Evolutionary conservation across 2,797 vertebrate species (phyloP).

Genomic region (Bovichtus variegatus): DNA sequence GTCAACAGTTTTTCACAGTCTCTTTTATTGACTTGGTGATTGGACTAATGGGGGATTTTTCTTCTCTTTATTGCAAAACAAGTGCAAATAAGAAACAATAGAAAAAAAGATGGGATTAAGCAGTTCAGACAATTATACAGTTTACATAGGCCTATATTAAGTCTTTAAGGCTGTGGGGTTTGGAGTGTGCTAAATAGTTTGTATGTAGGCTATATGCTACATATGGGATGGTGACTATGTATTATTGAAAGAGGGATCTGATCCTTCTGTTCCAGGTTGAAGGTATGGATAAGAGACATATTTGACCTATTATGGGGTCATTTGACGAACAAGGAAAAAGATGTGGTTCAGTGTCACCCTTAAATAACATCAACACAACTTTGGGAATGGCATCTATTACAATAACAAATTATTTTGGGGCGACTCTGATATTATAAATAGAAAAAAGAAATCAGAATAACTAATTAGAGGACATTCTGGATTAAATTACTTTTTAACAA

Average conservation of each 20-base stretch:
- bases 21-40: background rate
- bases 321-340: background rate
- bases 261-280: background rate
- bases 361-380: background rate
- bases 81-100: too few relatives aligned
- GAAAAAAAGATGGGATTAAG: too few relatives aligned
- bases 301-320: background rate
- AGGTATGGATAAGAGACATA: background rate
- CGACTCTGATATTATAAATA: background rate
- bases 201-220: too few relatives aligned
- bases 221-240: background rate
- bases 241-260: background rate
- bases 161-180: too few relatives aligned
- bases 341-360: too few relatives aligned
- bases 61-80: too few relatives aligned
- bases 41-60: background rate
- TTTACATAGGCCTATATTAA: too few relatives aligned
- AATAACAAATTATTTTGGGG: background rate
- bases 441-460: background rate
- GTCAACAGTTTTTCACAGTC: background rate
- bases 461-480: background rate
- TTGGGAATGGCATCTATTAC: background rate
- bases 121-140: too few relatives aligned
- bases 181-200: too few relatives aligned
- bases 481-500: background rate